A percentile compares a stretch with the other conserved stretches of the same genome.
These are phyloP conservation scores for Corythucha ciliata DNA, from an alignment of 2,888 invertebrate genomes.

Conservation along the genomic window DNA sequence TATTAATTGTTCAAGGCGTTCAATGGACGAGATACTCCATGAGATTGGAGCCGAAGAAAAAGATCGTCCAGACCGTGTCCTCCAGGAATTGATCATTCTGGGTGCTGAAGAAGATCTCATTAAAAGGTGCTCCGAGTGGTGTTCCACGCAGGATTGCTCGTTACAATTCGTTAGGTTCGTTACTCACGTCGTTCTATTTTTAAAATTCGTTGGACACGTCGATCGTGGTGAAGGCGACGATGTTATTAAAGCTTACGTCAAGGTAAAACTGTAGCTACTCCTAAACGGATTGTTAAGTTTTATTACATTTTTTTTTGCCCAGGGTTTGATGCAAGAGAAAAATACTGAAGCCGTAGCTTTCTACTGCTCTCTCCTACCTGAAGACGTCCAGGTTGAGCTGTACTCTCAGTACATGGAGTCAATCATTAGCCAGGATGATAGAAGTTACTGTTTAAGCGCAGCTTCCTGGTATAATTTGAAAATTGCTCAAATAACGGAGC, in stretches of 20 bases:
- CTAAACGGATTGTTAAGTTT: no score
- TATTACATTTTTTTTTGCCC: no score
- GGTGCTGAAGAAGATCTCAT: slow-evolving; percentile 63
- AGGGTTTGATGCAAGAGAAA: no score
- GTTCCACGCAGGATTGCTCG: slow-evolving; percentile 21
- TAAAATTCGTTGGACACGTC: slow-evolving; percentile 67
- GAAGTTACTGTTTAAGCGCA: slow-evolving; percentile 57
- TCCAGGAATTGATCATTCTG: slow-evolving; percentile 77
- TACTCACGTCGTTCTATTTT: slow-evolving; percentile 74
- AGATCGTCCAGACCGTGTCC: slow-evolving; percentile 56
- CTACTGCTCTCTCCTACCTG: slow-evolving; percentile 71
- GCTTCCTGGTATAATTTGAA: slow-evolving; percentile 68
- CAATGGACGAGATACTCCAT: slow-evolving; percentile 57
- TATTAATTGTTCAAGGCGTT: slow-evolving; percentile 35
- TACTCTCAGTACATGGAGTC: slow-evolving; percentile 62
- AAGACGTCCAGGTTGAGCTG: slow-evolving; percentile 50
- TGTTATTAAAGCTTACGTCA: slow-evolving; percentile 60
- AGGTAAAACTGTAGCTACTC: slow-evolving; percentile 35
- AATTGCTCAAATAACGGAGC: slow-evolving; percentile 71
- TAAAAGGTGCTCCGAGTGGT: slow-evolving; percentile 22
- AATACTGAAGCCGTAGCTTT: slow-evolving; percentile 73
- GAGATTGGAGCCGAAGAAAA: slow-evolving; percentile 49
- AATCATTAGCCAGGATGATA: slow-evolving; percentile 51
- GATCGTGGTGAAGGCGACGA: slow-evolving; percentile 62
- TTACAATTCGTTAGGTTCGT: slow-evolving; percentile 61